Evolutionary conservation across 2,888 invertebrate genomes (phyloP), one percentile per base, ranked within the genome.

Genomic region (Augiades crinisus): DNA sequence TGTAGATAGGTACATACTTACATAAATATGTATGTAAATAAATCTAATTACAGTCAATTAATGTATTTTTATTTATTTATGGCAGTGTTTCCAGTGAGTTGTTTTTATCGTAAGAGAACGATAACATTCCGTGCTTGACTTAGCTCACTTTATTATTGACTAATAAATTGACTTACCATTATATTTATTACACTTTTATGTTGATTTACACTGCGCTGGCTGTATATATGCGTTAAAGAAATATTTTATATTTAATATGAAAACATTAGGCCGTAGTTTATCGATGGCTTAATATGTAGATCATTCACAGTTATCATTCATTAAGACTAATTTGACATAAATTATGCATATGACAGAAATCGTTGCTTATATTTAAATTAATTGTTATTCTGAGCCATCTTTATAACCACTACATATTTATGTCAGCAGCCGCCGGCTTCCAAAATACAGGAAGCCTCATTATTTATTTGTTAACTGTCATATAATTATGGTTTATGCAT

Each of bases 281-380:
- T 24, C 27, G 17, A 19, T 24, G 34, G 10, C 36, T 24, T 43
- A 43, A 44, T 21, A 43, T 50, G 43, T 44, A 37, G 34, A 50
- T 50, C 43, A 36, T 44, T 43, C 21, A 50, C 43, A 43, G 36
- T 50, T 43, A 50, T 50, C 27, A 43, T 50, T 50, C 27, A 43
- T 50, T 50, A 22, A 36, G 30, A 14, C 36, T 24, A 14, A 44
- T 36, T 36, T 30, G 21, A 44, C 27, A 50, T 46, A 50, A 44
- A 44, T 36, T 50, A 45, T 45, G 34, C 17, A 38, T 45, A 37
- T 22, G 3, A 19, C n/a, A 36, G 27, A 27, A 27, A 37, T 30
- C 36, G 37, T 51, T 44, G 51, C 44, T 44, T 43, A 43, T 30
- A 44, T 51, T 51, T 37, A 19, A 51, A 51, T 44, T 37, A 30